phyloP scores from a whole-genome alignment of 2,797 vertebrate species.

The Chiroxiphia lanceolata region DNA sequence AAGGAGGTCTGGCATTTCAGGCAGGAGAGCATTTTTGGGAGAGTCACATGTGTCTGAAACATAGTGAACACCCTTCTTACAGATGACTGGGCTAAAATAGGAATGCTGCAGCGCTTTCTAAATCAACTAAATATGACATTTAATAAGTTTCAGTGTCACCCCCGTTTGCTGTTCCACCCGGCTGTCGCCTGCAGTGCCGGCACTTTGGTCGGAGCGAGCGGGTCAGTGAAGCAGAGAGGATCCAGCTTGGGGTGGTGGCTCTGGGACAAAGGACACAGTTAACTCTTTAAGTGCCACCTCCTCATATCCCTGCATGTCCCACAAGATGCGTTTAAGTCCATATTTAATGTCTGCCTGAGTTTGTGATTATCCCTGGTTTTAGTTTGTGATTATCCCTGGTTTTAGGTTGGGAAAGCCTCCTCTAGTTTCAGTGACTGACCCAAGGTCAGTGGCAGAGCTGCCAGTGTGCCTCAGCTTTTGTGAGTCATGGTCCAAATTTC shows the following conservation, averaged over 20 bases:
- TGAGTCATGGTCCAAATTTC: background rate
- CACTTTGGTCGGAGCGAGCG: background rate
- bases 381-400: accelerated
- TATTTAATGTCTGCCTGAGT: accelerated
- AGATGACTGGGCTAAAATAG: background rate
- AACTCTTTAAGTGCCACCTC: background rate
- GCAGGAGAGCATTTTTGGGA: background rate
- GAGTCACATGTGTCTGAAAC: background rate
- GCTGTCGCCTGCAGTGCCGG: background rate
- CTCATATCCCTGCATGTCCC: background rate
- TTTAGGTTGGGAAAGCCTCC: background rate
- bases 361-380: background rate
- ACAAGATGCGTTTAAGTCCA: background rate
- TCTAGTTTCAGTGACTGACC: background rate
- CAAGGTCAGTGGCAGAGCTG: background rate
- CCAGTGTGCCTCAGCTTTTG: background rate
- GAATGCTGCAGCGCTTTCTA: background rate
- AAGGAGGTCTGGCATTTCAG: background rate
- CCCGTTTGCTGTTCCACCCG: background rate
- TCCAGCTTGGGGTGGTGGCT: background rate
- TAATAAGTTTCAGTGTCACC: background rate
- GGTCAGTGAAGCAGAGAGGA: background rate
- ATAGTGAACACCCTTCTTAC: background rate
- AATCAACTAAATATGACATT: background rate
- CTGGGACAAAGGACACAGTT: background rate